Evolutionary conservation across 2,888 invertebrate genomes (phyloP).

Genomic region (Trichacis sp.): DNA sequence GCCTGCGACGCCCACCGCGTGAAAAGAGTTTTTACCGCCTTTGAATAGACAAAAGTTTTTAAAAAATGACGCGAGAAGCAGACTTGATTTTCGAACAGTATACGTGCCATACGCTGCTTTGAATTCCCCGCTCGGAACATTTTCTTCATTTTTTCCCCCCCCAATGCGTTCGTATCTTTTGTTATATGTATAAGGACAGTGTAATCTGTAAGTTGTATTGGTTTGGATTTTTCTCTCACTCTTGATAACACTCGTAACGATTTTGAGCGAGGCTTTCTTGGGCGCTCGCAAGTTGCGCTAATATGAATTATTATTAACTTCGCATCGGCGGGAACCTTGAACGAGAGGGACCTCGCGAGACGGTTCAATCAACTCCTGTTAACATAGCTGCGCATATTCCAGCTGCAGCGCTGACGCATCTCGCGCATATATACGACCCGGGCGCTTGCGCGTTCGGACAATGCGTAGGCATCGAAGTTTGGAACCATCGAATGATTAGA

Average conservation of each 20-base stretch:
- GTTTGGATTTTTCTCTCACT: neutral
- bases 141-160: no score
- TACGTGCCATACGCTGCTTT: no score
- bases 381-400: slow-evolving; percentile 49
- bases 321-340: slow-evolving; percentile 49
- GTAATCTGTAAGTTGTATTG: neutral
- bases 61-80: no score
- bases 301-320: slow-evolving; percentile 41
- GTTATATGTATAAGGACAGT: neutral
- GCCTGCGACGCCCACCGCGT: slow-evolving; percentile 34
- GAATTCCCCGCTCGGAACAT: no score
- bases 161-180: neutral
- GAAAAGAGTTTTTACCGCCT: neutral
- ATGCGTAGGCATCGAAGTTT: no score
- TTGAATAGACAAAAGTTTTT: no score
- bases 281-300: slow-evolving; percentile 14
- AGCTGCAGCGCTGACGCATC: slow-evolving; percentile 44
- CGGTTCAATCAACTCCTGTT: slow-evolving; percentile 60
- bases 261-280: neutral
- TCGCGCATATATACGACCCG: no score
- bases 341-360: slow-evolving; percentile 51
- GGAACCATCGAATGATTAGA: no score
- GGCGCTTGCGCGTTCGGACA: no score
- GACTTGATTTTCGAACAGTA: no score
- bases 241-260: neutral